Percentiles rank a stretch among this genome's conserved stretches.
Conservation (phyloP, 30 jellyfish, hydroid and myxozoan genomes). For the Hydractinia echinata region DNA sequence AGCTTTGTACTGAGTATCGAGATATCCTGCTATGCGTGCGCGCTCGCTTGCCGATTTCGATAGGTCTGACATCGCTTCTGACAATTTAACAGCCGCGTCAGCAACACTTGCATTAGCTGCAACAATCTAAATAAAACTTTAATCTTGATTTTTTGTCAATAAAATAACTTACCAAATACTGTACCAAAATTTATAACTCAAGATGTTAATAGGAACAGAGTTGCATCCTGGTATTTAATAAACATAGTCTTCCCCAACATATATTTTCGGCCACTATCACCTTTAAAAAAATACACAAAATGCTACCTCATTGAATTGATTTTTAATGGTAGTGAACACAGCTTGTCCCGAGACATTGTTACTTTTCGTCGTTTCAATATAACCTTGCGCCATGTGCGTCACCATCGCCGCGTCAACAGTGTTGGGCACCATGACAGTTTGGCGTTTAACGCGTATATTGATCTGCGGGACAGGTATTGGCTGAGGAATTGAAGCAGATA, state of each 20-base stretch:
- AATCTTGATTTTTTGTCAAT: too few relatives aligned
- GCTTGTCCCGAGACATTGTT: constrained; percentile 62
- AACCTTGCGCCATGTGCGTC: constrained; percentile 80
- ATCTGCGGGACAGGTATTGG: constrained; percentile 71
- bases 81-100: constrained; percentile 65
- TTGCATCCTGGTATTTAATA: too few relatives aligned
- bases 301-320: constrained; percentile 63
- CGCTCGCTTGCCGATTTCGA: constrained; percentile 66
- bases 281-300: background rate
- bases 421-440: constrained; percentile 28
- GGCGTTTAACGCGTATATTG: constrained; percentile 52
- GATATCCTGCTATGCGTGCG: constrained; percentile 47
- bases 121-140: constrained; percentile 41
- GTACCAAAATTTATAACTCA: too few relatives aligned
- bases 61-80: constrained; percentile 63
- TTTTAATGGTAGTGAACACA: constrained; percentile 48
- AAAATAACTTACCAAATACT: too few relatives aligned
- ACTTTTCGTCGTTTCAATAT: constrained; percentile 43
- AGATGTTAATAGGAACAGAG: too few relatives aligned
- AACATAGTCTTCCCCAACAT: too few relatives aligned
- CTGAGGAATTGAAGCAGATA: constrained; percentile 55
- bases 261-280: background rate
- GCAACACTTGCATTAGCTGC: constrained; percentile 64
- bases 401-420: constrained; percentile 68
- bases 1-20: constrained; percentile 56